Evolutionary conservation across 2,797 vertebrate genomes (phyloP).

Genomic region (Sebastes paucispinis): DNA sequence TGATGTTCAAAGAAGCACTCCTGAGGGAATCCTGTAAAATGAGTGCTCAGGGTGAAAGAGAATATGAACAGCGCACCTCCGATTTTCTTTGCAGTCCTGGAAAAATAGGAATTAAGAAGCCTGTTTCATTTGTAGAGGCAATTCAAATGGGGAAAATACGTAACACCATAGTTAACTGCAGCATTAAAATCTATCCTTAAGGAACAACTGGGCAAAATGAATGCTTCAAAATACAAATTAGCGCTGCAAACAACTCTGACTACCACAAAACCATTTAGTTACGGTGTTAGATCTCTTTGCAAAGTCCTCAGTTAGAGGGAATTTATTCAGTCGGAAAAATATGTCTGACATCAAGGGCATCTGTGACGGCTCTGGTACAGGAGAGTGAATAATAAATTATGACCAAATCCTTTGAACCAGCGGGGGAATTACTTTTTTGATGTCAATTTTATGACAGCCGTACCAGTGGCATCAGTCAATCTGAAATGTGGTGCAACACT

Average conservation of each 20-base stretch:
- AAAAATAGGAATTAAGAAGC: slow-evolving; percentile 30
- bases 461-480: slow-evolving; percentile 62
- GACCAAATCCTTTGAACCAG: slow-evolving; percentile 68
- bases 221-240: slow-evolving; percentile 38
- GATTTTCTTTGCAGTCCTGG: slow-evolving; percentile 2
- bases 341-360: slow-evolving; percentile 66
- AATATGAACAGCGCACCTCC: slow-evolving; percentile 22
- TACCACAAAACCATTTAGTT: slow-evolving; percentile 36
- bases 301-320: slow-evolving; percentile 47
- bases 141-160: slow-evolving; percentile 25
- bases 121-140: slow-evolving; percentile 18
- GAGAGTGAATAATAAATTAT: slow-evolving; percentile 65
- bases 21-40: slow-evolving; percentile 10
- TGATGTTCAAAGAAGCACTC: slow-evolving; percentile 15
- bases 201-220: slow-evolving; percentile 22
- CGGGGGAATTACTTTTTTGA: slow-evolving; percentile 51
- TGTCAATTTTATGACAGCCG: slow-evolving; percentile 66
- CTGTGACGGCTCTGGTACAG: slow-evolving; percentile 57
- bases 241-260: slow-evolving; percentile 38
- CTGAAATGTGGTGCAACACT: slow-evolving; percentile 65
- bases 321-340: slow-evolving; percentile 56
- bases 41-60: background rate
- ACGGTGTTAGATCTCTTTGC: slow-evolving; percentile 30
- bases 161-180: background rate
- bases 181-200: slow-evolving; percentile 17